Base-by-base conservation (phyloP, 1,140 invertebrate species). In the Tetraneura akinire region DNA sequence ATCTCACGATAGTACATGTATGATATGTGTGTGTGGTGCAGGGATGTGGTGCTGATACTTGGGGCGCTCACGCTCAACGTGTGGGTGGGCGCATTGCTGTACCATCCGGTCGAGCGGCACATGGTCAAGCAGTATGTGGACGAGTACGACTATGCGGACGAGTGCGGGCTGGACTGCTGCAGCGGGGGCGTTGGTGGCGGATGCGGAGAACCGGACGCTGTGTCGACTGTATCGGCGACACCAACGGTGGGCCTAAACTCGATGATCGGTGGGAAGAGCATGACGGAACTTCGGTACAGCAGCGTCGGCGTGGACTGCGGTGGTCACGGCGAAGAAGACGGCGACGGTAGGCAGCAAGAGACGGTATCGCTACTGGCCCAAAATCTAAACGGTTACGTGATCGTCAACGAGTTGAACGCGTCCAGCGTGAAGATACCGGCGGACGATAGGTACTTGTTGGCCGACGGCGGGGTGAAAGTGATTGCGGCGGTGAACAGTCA, bases 41-140 rank as follows among this genome's bases (percentile, higher is more conserved):
- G 92, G 84, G 92, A 91, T 14, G 90, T 93, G 3, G 90, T 95
- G 23, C 85, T 96, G 14, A 89, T 96, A 47, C 90, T 96, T 87
- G 93, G 94, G 8, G 94, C 91, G 23, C 86, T 95, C 3, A 92
- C 92, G 76, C 85, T 96, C 18, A 93, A 96, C 84, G 92, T 94
- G 1, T 92, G 93, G 88, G 91, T 94, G 1, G 92, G 92, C 10
- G 93, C 94, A 6, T 85, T 95, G 29, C 89, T 96, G 9, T 95
- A 94, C 85, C 90, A 94, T 66, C 93, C 93, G 0, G 93, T 95
- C 0, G 91, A 94, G 82, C 89, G 90, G 73, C 93, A 94, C 83
- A 89, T 94, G 89, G 89, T 91, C 78, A 87, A 89, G 82, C 88
- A 90, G n/a, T 86, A 88, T n/a, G 62, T 81, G 45, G 37, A 68